Percentiles rank a stretch among this genome's conserved stretches.
Evolutionary conservation across 2,888 invertebrate species (phyloP).

Genomic region (Parnassius mnemosyne): DNA sequence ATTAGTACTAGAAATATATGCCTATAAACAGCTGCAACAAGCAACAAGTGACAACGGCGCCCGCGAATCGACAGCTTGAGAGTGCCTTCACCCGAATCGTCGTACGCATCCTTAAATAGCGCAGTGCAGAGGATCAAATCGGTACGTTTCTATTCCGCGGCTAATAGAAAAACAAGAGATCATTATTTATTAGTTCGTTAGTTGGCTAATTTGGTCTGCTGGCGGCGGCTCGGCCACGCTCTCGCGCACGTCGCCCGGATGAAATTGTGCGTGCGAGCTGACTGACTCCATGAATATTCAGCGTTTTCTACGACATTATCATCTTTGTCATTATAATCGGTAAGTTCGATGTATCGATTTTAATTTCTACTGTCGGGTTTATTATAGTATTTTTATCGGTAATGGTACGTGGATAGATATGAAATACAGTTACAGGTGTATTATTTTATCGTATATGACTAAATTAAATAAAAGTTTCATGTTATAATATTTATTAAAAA

Average conservation of each 20-base stretch:
- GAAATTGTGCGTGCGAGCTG: slow-evolving; percentile 67
- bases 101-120: slow-evolving; percentile 74
- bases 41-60: slow-evolving; percentile 53
- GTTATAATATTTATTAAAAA: too few species aligned
- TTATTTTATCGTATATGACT: too few species aligned
- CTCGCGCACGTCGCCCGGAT: slow-evolving; percentile 66
- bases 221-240: slow-evolving; percentile 75
- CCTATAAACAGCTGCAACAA: slow-evolving; percentile 26
- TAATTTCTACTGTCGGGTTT: slow-evolving; percentile 11
- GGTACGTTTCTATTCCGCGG: slow-evolving; percentile 74
- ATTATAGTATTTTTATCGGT: slow-evolving; percentile 26
- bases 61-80: slow-evolving; percentile 67
- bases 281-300: slow-evolving; percentile 35
- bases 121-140: slow-evolving; percentile 63
- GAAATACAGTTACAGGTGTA: too few species aligned
- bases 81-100: slow-evolving; percentile 78
- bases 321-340: slow-evolving; percentile 12
- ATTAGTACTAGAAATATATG: slow-evolving; percentile 5
- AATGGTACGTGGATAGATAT: too few species aligned
- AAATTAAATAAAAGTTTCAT: too few species aligned
- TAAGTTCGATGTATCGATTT: background rate
- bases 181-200: slow-evolving; percentile 80
- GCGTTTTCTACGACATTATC: slow-evolving; percentile 18
- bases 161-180: slow-evolving; percentile 80
- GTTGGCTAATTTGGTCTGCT: slow-evolving; percentile 78